These are phyloP conservation scores for Agapornis roseicollis DNA, from an alignment of 2,113 vertebrate species.

Conservation along the genomic window DNA sequence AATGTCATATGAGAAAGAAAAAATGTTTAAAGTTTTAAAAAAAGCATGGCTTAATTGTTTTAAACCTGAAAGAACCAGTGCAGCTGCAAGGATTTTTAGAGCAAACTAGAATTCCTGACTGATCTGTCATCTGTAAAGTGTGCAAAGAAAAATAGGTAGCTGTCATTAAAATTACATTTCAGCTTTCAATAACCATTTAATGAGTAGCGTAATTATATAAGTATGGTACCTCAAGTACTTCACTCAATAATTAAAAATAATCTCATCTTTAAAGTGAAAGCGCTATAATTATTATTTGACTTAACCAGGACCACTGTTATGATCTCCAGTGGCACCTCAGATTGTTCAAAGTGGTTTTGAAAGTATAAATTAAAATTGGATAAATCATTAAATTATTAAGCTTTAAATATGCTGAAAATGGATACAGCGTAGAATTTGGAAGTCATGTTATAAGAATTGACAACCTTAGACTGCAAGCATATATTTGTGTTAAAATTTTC, in stretches of 20 bases:
- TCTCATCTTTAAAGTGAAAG: slow-evolving; percentile 79
- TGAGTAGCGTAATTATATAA: slow-evolving; percentile 77
- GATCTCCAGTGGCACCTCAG: slow-evolving; percentile 72
- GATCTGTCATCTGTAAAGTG: slow-evolving; percentile 75
- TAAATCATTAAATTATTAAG: slow-evolving; percentile 78
- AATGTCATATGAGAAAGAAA: slow-evolving; percentile 1
- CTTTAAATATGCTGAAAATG: slow-evolving; percentile 70
- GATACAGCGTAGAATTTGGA: slow-evolving; percentile 62
- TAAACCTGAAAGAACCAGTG: slow-evolving; percentile 55
- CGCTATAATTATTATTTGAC: slow-evolving; percentile 77
- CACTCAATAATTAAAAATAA: slow-evolving; percentile 82
- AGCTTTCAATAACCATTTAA: slow-evolving; percentile 78
- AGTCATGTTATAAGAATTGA: slow-evolving; percentile 59
- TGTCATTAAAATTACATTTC: slow-evolving; percentile 78
- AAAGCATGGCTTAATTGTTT: slow-evolving; percentile 46
- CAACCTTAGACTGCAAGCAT: slow-evolving; percentile 51
- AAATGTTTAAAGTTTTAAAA: slow-evolving; percentile 46
- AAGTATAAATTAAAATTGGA: slow-evolving; percentile 75
- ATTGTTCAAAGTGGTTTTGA: slow-evolving; percentile 70
- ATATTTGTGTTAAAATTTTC: slow-evolving; percentile 51
- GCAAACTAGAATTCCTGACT: slow-evolving; percentile 66
- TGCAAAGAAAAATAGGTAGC: slow-evolving; percentile 76
- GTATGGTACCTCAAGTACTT: slow-evolving; percentile 75
- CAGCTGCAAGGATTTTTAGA: slow-evolving; percentile 65
- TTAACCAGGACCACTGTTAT: slow-evolving; percentile 75